Evolutionary conservation across 92 coral and sea anemone species (phyloP).

Genomic region (Bergia puertoricense): DNA sequence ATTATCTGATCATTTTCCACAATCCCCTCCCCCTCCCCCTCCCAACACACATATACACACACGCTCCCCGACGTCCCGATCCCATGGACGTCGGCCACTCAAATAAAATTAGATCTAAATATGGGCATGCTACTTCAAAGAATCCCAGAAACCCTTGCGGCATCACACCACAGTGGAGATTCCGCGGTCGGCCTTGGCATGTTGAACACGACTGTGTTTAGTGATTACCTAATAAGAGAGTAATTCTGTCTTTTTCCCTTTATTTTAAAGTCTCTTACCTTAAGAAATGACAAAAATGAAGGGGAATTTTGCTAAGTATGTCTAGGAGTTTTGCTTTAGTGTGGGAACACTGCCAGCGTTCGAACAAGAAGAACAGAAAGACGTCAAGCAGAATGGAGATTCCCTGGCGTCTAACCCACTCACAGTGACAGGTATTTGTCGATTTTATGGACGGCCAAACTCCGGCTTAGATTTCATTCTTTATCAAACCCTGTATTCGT

Average conservation of each 20-base stretch:
- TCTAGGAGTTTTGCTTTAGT: background rate
- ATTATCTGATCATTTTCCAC: background rate
- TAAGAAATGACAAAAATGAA: background rate
- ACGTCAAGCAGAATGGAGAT: constrained; percentile 31
- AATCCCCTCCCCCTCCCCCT: background rate
- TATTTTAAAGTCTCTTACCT: background rate
- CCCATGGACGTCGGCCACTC: no score
- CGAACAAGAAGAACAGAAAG: background rate
- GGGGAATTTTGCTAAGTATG: background rate
- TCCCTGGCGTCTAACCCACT: constrained; percentile 22
- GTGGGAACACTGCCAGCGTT: background rate
- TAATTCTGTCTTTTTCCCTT: background rate
- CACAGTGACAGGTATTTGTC: constrained; percentile 26
- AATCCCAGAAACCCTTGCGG: constrained; percentile 28
- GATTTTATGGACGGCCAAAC: background rate
- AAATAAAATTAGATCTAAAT: constrained; percentile 1
- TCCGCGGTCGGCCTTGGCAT: constrained; percentile 20
- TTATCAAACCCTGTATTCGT: background rate
- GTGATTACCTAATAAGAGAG: constrained; percentile 11
- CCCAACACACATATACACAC: background rate
- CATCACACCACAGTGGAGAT: constrained; percentile 35
- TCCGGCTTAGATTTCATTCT: background rate
- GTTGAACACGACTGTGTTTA: background rate
- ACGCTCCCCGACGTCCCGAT: background rate
- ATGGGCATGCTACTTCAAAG: constrained; percentile 1